Conservation (phyloP, 92 coral and sea anemone genomes). For the Zoanthus sansibaricus region DNA sequence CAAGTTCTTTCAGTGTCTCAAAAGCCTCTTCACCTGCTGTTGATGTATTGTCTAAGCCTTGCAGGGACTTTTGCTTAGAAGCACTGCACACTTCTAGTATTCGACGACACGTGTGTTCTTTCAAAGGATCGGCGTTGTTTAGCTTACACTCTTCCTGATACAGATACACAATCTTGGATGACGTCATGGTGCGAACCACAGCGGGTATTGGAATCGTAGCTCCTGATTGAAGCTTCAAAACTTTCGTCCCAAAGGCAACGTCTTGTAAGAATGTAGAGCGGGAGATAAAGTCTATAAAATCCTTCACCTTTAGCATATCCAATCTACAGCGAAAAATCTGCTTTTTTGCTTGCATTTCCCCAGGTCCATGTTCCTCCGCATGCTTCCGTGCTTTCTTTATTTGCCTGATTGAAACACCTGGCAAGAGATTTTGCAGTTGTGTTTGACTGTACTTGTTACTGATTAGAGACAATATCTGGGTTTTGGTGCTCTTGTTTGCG, state of each 20-base stretch:
- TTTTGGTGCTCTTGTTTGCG: slow-evolving; percentile 40
- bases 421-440: slow-evolving; percentile 51
- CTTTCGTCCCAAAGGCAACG: slow-evolving; percentile 58
- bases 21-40: slow-evolving; percentile 60
- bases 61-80: slow-evolving; percentile 63
- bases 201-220: slow-evolving; percentile 58
- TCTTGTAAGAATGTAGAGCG: slow-evolving; percentile 62
- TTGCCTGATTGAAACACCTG: slow-evolving; percentile 58
- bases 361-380: slow-evolving; percentile 38
- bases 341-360: slow-evolving; percentile 19
- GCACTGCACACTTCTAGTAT: slow-evolving; percentile 59
- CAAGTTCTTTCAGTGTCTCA: slow-evolving; percentile 38
- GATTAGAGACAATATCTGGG: slow-evolving; percentile 57
- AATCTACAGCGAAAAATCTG: slow-evolving; percentile 42
- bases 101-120: slow-evolving; percentile 57
- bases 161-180: slow-evolving; percentile 48
- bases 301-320: slow-evolving; percentile 53
- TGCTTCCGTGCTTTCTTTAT: slow-evolving; percentile 61
- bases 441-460: slow-evolving; percentile 55
- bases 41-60: slow-evolving; percentile 57
- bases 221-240: slow-evolving; percentile 53
- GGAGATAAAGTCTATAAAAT: slow-evolving; percentile 53
- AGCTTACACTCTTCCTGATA: slow-evolving; percentile 50
- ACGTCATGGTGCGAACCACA: slow-evolving; percentile 59
- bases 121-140: slow-evolving; percentile 25